These are phyloP conservation scores for Dolichomitus sp. DNA, from an alignment of 2,888 invertebrate species.

Conservation along the genomic window DNA sequence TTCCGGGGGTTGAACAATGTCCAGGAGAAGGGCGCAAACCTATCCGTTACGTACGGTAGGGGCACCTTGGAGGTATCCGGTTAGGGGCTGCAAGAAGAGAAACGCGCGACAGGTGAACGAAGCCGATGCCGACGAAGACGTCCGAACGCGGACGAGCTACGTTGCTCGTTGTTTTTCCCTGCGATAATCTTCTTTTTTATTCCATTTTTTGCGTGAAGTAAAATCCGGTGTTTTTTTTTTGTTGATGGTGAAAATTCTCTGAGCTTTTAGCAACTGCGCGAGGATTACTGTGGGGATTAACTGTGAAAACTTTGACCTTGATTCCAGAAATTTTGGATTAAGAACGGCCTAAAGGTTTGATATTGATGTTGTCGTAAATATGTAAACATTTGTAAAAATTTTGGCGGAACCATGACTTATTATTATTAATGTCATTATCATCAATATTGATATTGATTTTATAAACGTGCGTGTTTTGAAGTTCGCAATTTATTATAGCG, in stretches of 20 bases:
- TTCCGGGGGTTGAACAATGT: slow-evolving; percentile 43
- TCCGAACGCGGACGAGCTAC: slow-evolving; percentile 63
- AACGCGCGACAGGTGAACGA: slow-evolving; percentile 57
- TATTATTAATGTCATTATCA: not conserved
- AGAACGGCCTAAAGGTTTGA: slow-evolving; percentile 62
- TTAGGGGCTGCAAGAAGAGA: slow-evolving; percentile 53
- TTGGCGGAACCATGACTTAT: not conserved
- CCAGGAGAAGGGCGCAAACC: slow-evolving; percentile 51
- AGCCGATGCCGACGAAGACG: slow-evolving; percentile 65
- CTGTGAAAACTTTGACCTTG: slow-evolving; percentile 47
- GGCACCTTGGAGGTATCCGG: slow-evolving; percentile 19
- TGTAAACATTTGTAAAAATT: not conserved
- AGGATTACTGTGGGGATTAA: slow-evolving; percentile 56
- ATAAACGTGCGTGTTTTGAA: not conserved
- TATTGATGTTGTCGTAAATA: not conserved
- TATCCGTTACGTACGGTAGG: slow-evolving; percentile 24
- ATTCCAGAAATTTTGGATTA: slow-evolving; percentile 50
- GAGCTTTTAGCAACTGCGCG: not conserved
- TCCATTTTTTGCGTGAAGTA: not conserved
- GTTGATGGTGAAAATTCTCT: slow-evolving; percentile 16
- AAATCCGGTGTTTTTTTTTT: not conserved
- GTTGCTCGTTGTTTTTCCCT: slow-evolving; percentile 62
- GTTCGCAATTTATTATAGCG: not conserved
- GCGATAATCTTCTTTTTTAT: slow-evolving; percentile 27
- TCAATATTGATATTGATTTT: not conserved